phyloP scores from a whole-genome alignment of 2,113 vertebrate genomes.

The Crotalus tigris region DNA sequence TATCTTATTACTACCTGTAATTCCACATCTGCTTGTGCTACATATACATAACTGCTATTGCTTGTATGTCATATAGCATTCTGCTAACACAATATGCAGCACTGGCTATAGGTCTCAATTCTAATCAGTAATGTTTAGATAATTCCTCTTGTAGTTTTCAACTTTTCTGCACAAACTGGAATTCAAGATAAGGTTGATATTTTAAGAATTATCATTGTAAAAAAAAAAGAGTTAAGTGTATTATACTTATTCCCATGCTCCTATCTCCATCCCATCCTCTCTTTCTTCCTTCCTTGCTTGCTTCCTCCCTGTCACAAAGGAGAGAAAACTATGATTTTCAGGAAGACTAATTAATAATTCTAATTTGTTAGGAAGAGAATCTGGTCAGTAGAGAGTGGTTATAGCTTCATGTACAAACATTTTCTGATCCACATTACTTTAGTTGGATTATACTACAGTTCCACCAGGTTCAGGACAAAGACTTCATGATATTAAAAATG shows the following conservation, averaged over 20 bases:
- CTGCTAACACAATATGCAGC: background rate
- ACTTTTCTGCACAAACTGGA: background rate
- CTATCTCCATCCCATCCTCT: background rate
- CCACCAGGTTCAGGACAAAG: background rate
- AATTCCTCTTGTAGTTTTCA: background rate
- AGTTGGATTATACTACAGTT: background rate
- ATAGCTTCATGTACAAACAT: background rate
- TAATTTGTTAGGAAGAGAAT: background rate
- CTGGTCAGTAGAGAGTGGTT: background rate
- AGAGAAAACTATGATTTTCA: background rate
- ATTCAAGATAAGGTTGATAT: background rate
- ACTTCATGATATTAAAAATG: background rate
- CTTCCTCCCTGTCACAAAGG: no score
- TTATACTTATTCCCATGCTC: background rate
- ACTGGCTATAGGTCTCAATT: background rate
- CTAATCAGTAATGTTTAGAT: background rate
- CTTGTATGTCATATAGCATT: background rate
- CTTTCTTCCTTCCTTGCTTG: rapidly evolving
- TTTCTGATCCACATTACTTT: background rate
- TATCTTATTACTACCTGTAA: background rate
- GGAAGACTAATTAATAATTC: background rate
- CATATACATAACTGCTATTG: background rate
- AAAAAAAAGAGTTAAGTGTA: background rate
- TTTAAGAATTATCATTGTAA: background rate
- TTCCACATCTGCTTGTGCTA: background rate